These are phyloP conservation scores for Nansenia antarctica DNA, from an alignment of 2,113 vertebrate species.

Conservation along the genomic window DNA sequence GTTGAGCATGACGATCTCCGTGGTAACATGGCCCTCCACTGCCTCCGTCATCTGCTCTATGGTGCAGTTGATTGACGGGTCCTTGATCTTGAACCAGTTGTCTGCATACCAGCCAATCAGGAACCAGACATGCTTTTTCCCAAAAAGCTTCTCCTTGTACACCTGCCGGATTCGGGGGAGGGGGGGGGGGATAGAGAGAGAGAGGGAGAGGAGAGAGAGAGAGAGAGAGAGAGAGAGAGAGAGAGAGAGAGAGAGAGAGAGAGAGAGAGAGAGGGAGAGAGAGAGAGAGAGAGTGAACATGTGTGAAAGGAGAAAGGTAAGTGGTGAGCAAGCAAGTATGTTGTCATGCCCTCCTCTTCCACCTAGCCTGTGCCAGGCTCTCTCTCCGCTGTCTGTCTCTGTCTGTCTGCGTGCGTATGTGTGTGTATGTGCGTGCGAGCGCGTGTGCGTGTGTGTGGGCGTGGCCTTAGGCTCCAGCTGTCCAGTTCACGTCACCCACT, in stretches of 20 bases:
- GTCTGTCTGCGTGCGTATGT: no score
- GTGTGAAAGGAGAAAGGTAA: not conserved
- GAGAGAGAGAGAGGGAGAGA: not conserved
- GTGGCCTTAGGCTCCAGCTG: no score
- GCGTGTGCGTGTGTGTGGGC: no score
- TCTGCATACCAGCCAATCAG: slow-evolving; percentile 97
- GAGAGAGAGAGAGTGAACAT: no score
- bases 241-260: not conserved
- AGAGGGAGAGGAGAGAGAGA: not conserved
- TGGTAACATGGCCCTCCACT: slow-evolving; percentile 94
- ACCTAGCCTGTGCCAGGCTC: no score
- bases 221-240: no score
- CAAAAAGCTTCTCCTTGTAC: slow-evolving; percentile 94
- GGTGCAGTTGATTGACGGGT: slow-evolving; percentile 93
- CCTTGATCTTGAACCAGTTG: slow-evolving; percentile 96
- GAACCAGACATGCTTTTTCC: slow-evolving; percentile 97
- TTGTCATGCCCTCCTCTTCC: no score
- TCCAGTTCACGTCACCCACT: no score
- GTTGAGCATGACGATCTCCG: slow-evolving; percentile 96
- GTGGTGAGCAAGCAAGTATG: slow-evolving; percentile 1
- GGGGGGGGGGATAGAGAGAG: no score
- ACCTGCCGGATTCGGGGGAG: slow-evolving; percentile 85
- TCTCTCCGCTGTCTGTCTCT: no score
- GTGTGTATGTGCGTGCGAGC: no score
- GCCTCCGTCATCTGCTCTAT: slow-evolving; percentile 95